Percentiles rank a stretch among this genome's conserved stretches.
These are phyloP conservation scores for Silurus asotus DNA, from an alignment of 2,113 vertebrate species.

Conservation along the genomic window DNA sequence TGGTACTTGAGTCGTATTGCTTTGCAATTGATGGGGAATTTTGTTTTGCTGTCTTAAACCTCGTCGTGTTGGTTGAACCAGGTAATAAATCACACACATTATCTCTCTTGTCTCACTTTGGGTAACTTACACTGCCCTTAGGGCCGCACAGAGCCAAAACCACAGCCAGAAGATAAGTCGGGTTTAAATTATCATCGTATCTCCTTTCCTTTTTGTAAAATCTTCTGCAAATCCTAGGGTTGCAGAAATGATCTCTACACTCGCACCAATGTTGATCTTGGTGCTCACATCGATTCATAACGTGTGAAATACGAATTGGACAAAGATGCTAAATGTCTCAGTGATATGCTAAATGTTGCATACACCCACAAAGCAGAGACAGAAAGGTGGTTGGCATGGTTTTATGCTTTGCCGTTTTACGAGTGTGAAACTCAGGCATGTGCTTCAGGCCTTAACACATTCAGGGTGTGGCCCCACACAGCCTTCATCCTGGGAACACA, in stretches of 20 bases:
- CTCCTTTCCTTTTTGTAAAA: neutral
- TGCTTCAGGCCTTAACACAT: slow-evolving; percentile 45
- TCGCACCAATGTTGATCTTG: neutral
- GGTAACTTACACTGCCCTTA: slow-evolving; percentile 7
- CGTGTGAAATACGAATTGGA: neutral
- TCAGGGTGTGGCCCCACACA: slow-evolving; percentile 34
- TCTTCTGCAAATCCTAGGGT: neutral
- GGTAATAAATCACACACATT: slow-evolving; percentile 38
- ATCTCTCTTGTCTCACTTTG: neutral
- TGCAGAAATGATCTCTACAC: neutral
- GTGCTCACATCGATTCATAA: slow-evolving; percentile 1
- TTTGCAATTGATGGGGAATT: neutral
- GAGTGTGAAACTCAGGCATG: slow-evolving; percentile 25
- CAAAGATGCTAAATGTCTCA: slow-evolving; percentile 13
- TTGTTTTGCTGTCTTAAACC: neutral
- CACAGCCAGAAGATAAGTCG: neutral
- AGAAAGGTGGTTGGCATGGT: slow-evolving; percentile 17
- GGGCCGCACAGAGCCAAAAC: neutral
- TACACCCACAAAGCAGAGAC: slow-evolving; percentile 9
- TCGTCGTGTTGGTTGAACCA: neutral
- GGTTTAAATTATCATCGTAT: neutral
- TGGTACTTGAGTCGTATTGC: neutral
- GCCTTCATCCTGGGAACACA: neutral
- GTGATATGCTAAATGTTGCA: neutral
- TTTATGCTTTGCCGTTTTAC: slow-evolving; percentile 16